A percentile compares a stretch with the other conserved stretches of the same genome.
These are phyloP conservation scores for Ceratoteleas bidentatus DNA, from an alignment of 1,140 invertebrate species.

Conservation along the genomic window DNA sequence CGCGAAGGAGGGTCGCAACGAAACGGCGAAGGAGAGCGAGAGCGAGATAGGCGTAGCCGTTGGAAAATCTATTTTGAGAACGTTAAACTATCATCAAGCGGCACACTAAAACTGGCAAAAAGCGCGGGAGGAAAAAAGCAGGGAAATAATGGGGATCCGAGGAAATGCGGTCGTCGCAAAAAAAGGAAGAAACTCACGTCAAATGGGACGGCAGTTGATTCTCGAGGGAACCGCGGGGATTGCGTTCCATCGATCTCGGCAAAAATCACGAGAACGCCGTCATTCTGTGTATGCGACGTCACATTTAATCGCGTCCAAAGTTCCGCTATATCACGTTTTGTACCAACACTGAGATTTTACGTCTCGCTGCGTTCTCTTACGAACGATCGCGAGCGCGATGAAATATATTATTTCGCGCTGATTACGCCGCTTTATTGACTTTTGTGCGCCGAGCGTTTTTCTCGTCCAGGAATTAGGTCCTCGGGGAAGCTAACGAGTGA, in stretches of 20 bases:
- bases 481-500: background rate
- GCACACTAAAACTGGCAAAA: slow-evolving; percentile 27
- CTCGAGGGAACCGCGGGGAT: slow-evolving; percentile 59
- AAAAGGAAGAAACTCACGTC: slow-evolving; percentile 42
- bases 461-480: too few species aligned
- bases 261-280: slow-evolving; percentile 36
- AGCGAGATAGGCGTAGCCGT: background rate
- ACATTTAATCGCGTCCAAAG: slow-evolving; percentile 45
- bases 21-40: too few species aligned
- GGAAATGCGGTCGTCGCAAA: slow-evolving; percentile 35
- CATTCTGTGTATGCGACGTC: slow-evolving; percentile 40
- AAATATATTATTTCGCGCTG: slow-evolving; percentile 21
- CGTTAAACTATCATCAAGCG: slow-evolving; percentile 42
- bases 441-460: background rate
- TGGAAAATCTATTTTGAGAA: slow-evolving; percentile 43
- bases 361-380: slow-evolving; percentile 11
- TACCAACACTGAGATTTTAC: slow-evolving; percentile 8
- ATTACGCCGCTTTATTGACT: slow-evolving; percentile 19
- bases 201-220: slow-evolving; percentile 48
- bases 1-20: background rate
- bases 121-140: slow-evolving; percentile 29
- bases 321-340: slow-evolving; percentile 28
- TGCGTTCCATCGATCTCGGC: slow-evolving; percentile 66
- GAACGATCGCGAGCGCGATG: slow-evolving; percentile 2
- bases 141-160: slow-evolving; percentile 31